Evolutionary conservation across 2,797 vertebrate genomes (phyloP).

Genomic region (Chelon auratus): DNA sequence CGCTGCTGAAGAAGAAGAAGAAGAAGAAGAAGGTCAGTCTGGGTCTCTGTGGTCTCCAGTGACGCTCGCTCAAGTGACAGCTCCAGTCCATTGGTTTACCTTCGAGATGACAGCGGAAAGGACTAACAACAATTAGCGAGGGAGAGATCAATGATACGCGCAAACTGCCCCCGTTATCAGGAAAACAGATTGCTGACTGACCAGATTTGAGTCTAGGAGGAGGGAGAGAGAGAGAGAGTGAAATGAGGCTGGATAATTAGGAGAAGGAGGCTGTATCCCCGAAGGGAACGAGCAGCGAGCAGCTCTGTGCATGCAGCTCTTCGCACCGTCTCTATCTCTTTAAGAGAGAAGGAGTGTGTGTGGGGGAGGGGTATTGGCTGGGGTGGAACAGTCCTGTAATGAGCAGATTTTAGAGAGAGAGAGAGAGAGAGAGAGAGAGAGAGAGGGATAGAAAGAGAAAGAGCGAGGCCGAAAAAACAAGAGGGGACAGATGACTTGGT

Average conservation of each 20-base stretch:
- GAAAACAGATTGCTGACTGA: conserved; percentile 70
- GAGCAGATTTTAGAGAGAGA: conserved; percentile 85
- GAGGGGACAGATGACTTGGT: conserved; percentile 82
- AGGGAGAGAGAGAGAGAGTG: conserved; percentile 41
- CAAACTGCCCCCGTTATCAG: conserved; percentile 49
- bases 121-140: conserved; percentile 36
- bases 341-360: conserved; percentile 86
- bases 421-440: conserved; percentile 42
- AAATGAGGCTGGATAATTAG: conserved; percentile 80
- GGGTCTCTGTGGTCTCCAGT: not conserved
- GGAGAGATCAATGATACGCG: conserved; percentile 46
- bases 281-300: conserved; percentile 61
- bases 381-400: conserved; percentile 86
- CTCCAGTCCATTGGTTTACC: conserved; percentile 20
- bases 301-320: conserved; percentile 59
- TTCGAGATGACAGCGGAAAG: conserved; percentile 23
- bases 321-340: conserved; percentile 88
- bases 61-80: conserved; percentile 16
- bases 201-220: conserved; percentile 50
- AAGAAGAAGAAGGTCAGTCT: not conserved
- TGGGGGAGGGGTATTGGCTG: conserved; percentile 84
- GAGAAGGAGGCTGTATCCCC: conserved; percentile 75
- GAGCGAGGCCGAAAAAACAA: conserved; percentile 71
- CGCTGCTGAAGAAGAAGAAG: not conserved
- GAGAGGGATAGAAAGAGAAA: conserved; percentile 53